Percentiles rank a stretch among this genome's conserved stretches.
Evolutionary conservation across 2,888 invertebrate genomes (phyloP).

Genomic region (Heptascelio sp.): DNA sequence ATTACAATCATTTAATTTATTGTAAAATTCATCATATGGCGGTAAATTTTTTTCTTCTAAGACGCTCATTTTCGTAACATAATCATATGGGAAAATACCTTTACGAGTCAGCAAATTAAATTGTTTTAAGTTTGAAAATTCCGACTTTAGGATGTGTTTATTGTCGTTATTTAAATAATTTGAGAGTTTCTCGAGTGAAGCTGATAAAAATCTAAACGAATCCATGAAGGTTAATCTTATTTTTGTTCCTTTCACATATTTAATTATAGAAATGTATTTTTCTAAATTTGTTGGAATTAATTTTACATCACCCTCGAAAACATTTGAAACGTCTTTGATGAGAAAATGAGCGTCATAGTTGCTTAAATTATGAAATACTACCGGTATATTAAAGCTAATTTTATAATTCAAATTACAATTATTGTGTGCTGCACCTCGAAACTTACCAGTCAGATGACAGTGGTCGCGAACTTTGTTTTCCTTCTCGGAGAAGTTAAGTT

Average conservation of each 20-base stretch:
- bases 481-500: not conserved
- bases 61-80: conserved; percentile 69
- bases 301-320: not conserved
- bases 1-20: conserved; percentile 60
- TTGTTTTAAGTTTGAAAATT: conserved; percentile 10
- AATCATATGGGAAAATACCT: conserved; percentile 78
- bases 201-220: conserved; percentile 43
- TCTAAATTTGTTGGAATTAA: conserved; percentile 73
- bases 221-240: conserved; percentile 38
- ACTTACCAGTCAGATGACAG: not conserved
- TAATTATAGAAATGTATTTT: conserved; percentile 73
- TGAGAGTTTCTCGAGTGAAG: conserved; percentile 26
- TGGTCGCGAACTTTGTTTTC: conserved; percentile 1
- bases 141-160: conserved; percentile 22
- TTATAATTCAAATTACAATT: conserved; percentile 15
- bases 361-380: not conserved
- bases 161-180: conserved; percentile 33
- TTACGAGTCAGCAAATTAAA: conserved; percentile 35
- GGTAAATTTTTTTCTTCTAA: conserved; percentile 67
- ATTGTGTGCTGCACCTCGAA: not conserved
- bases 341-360: not conserved
- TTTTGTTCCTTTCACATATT: conserved; percentile 31
- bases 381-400: not conserved
- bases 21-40: conserved; percentile 71
- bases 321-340: not conserved